Evolutionary conservation across 1,140 invertebrate genomes (phyloP).

Genomic region (Spodoptera frugiperda): DNA sequence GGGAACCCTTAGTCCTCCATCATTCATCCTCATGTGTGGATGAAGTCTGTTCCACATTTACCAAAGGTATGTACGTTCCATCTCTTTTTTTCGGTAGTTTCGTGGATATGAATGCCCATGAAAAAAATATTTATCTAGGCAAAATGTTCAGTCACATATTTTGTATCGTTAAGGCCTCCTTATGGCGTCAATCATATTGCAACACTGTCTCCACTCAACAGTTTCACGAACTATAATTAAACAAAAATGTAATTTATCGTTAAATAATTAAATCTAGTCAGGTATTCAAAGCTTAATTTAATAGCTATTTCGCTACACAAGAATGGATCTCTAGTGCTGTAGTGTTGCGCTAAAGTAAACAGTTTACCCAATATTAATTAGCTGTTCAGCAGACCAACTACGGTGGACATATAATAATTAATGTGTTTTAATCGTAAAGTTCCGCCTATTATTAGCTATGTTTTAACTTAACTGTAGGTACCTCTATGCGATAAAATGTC

Average conservation of each 20-base stretch:
- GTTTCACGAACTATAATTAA: conserved; percentile 8
- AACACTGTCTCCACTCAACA: conserved; percentile 26
- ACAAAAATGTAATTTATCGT: conserved; percentile 23
- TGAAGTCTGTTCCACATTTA: too few relatives aligned
- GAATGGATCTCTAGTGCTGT: conserved; percentile 7
- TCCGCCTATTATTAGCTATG: neutral
- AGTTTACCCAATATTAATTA: conserved; percentile 31
- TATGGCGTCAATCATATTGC: neutral
- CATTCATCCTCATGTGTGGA: too few relatives aligned
- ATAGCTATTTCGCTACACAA: conserved; percentile 49
- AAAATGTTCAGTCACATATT: neutral
- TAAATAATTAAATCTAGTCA: conserved; percentile 57
- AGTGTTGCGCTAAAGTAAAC: conserved; percentile 35
- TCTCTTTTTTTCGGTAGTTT: too few relatives aligned
- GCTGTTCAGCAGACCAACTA: neutral
- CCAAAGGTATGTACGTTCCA: too few relatives aligned
- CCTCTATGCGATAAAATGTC: too few relatives aligned
- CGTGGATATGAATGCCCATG: too few relatives aligned
- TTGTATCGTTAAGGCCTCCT: conserved; percentile 9
- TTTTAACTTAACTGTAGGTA: too few relatives aligned
- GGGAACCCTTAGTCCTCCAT: too few relatives aligned
- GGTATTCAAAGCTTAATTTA: conserved; percentile 57
- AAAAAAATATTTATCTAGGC: neutral
- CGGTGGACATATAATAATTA: conserved; percentile 33
- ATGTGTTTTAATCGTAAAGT: neutral